Base-by-base conservation (phyloP, 2,113 vertebrate species). In the Malurus cyaneus region DNA sequence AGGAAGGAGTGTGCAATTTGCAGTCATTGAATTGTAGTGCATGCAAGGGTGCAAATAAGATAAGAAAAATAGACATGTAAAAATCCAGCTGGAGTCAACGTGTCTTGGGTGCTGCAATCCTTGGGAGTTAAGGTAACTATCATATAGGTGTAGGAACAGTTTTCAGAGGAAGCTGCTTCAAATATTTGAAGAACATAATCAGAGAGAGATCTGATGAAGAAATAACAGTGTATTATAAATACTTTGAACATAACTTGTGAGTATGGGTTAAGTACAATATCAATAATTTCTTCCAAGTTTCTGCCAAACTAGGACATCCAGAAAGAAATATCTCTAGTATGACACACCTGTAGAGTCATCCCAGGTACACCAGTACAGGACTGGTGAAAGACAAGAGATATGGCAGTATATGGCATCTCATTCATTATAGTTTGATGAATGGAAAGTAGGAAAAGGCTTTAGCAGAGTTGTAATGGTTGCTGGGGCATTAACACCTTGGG, bases 261-360 rank as follows among this genome's bases (percentile, higher is more conserved):
- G 84, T 52, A 98, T 36, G 98, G 93, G 81, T 98, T 98, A 80
- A 98, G 97, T 67, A 98, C 89, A 32, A 97, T 98, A 90, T 98
- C 96, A 36, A 97, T 97, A 2, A 95, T 98, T 97, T 98, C 98
- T 94, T 98, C 96, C 6, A 98, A 95, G 88, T 98, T 98, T 98
- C 97, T 56, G 98, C 98, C 80, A 98, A 97, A 93, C 98, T 96
- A 11, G 97, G 97, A 50, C 97, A 95, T 56, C 98, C 98, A 69
- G 96, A 95, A 82, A 98, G 97, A 73, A 98, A 97, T 42, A 97
- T 97, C 65, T 98, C 96, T 71, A 98, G 97, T 86, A 97, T 98
- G 67, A 98, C 88, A 72, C 97, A 98, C 14, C 97, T 98, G 64
- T 29, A 93, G 70, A 88, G 56, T 64, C 31, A 50, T 25, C n/a